These are phyloP conservation scores for Euwallacea fornicatus DNA, from an alignment of 1,140 invertebrate species.

Conservation along the genomic window DNA sequence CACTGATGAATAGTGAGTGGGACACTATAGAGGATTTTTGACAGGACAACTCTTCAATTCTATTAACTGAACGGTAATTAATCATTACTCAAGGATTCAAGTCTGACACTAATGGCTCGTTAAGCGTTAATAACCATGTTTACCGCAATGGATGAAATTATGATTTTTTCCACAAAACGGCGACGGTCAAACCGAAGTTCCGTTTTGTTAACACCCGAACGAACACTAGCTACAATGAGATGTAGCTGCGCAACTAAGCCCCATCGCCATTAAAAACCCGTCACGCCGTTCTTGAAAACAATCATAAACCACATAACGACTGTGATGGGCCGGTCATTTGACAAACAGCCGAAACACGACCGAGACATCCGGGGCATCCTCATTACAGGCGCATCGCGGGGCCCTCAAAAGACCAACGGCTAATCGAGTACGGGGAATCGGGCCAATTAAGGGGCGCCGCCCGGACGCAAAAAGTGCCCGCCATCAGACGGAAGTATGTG, in stretches of 20 bases:
- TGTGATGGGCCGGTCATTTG: slow-evolving; percentile 9
- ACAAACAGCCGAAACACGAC: slow-evolving; percentile 11
- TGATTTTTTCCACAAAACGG: too few relatives aligned
- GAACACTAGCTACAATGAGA: not conserved
- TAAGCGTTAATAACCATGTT: too few relatives aligned
- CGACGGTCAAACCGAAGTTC: too few relatives aligned
- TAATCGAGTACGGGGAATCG: slow-evolving; percentile 22
- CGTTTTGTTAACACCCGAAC: too few relatives aligned
- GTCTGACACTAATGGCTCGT: too few relatives aligned
- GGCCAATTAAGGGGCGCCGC: slow-evolving; percentile 30
- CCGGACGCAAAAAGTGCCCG: slow-evolving; percentile 14
- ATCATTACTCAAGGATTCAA: too few relatives aligned
- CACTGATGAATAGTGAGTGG: too few relatives aligned
- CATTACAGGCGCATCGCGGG: slow-evolving; percentile 20
- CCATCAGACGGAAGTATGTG: slow-evolving; percentile 10
- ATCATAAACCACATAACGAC: slow-evolving; percentile 10
- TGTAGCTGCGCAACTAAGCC: not conserved
- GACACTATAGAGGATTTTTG: too few relatives aligned
- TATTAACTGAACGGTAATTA: too few relatives aligned
- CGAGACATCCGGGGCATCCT: slow-evolving; percentile 21
- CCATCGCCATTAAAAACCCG: not conserved
- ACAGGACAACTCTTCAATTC: too few relatives aligned
- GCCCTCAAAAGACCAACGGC: slow-evolving; percentile 6
- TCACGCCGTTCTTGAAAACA: slow-evolving; percentile 1
- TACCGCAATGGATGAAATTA: too few relatives aligned